Base-by-base conservation (phyloP, 2,888 invertebrate genomes). In the Pteria penguin region DNA sequence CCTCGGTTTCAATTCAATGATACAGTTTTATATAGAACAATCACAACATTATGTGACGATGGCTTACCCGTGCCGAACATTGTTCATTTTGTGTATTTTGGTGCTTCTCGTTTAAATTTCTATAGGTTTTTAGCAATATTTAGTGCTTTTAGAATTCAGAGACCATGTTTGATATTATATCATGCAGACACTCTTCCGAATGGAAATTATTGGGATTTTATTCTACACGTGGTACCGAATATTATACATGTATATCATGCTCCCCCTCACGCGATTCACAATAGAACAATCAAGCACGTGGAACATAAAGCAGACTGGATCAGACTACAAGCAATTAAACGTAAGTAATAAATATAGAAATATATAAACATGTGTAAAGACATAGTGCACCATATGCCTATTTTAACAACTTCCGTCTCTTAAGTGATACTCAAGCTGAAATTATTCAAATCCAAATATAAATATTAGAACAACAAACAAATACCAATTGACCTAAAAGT, bases 1-100 rank as follows among this genome's bases (percentile, higher is more conserved):
- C 69, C 60, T 18, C 5, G 26, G 8, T 45, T 71, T 54, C 2
- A 29, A 11, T 71, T 54, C 33, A 29, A 22, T 1, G 54, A 63
- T 26, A 22, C 22, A 24, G 62, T 62, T 33, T 52, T 71, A 2
- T 31, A 24, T 24, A 18, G 29, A n/a, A 32, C 55, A 0, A 31
- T 71, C 2, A 8, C 22, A 4, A 63, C 24, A 14, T 52, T 54
- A 24, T 84, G 84, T 58, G 27, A 60, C 0, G 80, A 79, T 45
- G 73, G 68, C 4, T 54, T 32, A 24, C 22, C 36, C 18, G 84
- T 84, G 31, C 87, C 87, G 0, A 85, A 82, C 58, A 75, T 87
- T 8, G 83, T 86, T 5, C 87, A 87, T 61, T 87, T 84, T 36
- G 82, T 87, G 1, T 85, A 85, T 84, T 85, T 87, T 33, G 82